Evolutionary conservation across 2,888 invertebrate genomes (phyloP).

Genomic region (Eupsilia transversa): DNA sequence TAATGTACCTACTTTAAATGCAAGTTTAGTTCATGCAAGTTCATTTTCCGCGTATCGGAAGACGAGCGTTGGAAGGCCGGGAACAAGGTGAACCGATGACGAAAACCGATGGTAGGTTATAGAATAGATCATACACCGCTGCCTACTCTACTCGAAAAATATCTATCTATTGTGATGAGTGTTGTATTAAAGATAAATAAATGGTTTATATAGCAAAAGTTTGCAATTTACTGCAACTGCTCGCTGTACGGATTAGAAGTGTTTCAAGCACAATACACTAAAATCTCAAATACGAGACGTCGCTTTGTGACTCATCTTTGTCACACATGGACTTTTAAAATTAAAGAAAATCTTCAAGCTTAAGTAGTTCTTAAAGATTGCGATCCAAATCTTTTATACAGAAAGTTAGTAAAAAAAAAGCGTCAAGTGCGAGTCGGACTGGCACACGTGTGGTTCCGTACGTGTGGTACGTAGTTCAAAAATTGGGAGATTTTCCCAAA

Average conservation of each 20-base stretch:
- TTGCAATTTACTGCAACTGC: slow-evolving; percentile 17
- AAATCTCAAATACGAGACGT: slow-evolving; percentile 28
- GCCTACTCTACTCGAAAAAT: not conserved
- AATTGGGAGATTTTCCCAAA: no score
- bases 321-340: slow-evolving; percentile 26
- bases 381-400: not conserved
- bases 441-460: no score
- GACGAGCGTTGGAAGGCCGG: no score
- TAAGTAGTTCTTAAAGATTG: not conserved
- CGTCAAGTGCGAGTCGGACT: no score
- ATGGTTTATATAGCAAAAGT: slow-evolving; percentile 8
- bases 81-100: no score
- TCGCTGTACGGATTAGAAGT: slow-evolving; percentile 16
- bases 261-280: slow-evolving; percentile 34
- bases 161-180: not conserved
- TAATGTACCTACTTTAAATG: not conserved
- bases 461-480: no score
- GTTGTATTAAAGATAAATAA: no score
- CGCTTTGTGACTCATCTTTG: slow-evolving; percentile 33
- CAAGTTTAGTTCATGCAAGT: not conserved
- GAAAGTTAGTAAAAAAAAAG: not conserved
- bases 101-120: no score
- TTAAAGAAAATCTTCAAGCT: slow-evolving; percentile 8
- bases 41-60: not conserved
- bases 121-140: not conserved